These are phyloP conservation scores for Pedetes capensis DNA, from an alignment of 2,113 vertebrate species.

Conservation along the genomic window DNA sequence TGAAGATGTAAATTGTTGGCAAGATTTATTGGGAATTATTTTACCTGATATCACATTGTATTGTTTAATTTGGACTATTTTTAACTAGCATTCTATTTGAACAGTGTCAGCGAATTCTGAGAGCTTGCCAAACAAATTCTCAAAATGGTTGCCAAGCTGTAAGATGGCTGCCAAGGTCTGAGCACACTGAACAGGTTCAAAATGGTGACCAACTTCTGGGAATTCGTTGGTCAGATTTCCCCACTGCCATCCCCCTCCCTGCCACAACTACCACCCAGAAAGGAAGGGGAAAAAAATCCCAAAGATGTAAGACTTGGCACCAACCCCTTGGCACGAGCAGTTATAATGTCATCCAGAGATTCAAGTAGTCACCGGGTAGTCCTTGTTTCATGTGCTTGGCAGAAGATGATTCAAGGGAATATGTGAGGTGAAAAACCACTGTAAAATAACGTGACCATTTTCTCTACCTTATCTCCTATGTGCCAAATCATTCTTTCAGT, in stretches of 20 bases:
- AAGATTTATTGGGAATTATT: conserved; percentile 70
- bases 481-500: conserved; percentile 44
- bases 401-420: conserved; percentile 80
- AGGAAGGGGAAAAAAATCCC: conserved; percentile 46
- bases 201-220: conserved; percentile 83
- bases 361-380: conserved; percentile 88
- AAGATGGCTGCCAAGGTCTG: conserved; percentile 97
- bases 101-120: conserved; percentile 87
- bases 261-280: conserved; percentile 67
- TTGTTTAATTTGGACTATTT: conserved; percentile 84
- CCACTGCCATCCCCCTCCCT: not conserved
- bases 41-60: conserved; percentile 81
- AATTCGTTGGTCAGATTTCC: conserved; percentile 65
- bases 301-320: conserved; percentile 92
- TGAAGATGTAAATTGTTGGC: conserved; percentile 65
- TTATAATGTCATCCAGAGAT: conserved; percentile 93
- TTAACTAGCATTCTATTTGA: conserved; percentile 87
- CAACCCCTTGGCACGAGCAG: conserved; percentile 88
- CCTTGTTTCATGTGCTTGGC: conserved; percentile 87
- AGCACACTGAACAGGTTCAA: conserved; percentile 83
- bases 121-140: conserved; percentile 89
- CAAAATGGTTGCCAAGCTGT: conserved; percentile 99
- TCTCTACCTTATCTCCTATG: conserved; percentile 74
- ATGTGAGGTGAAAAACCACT: conserved; percentile 81
- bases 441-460: conserved; percentile 72